These are phyloP conservation scores for Drosophila pachea DNA, from an alignment of 1,140 invertebrate genomes.

Conservation along the genomic window DNA sequence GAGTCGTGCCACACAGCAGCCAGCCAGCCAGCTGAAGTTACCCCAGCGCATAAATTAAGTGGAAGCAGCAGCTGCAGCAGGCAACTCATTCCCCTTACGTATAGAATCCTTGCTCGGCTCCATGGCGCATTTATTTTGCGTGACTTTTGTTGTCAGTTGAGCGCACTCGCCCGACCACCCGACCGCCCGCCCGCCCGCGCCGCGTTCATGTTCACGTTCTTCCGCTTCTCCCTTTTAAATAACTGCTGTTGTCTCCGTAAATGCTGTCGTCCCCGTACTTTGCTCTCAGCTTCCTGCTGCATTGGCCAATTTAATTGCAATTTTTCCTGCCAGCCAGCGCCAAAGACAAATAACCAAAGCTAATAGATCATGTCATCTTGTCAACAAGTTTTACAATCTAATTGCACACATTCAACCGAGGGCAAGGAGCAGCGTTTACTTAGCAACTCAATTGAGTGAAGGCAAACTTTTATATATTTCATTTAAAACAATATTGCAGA, in stretches of 20 bases:
- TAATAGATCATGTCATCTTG: constrained; percentile 75
- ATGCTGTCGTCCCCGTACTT: constrained; percentile 29
- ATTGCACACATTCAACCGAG: constrained; percentile 50
- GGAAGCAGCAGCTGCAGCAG: constrained; percentile 48
- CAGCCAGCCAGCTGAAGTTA: neutral
- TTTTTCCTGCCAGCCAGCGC: constrained; percentile 47
- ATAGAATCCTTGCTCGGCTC: constrained; percentile 21
- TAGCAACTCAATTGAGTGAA: constrained; percentile 5
- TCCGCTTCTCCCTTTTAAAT: neutral
- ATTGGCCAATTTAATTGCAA: constrained; percentile 65
- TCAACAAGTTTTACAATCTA: constrained; percentile 68
- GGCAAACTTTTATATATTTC: neutral
- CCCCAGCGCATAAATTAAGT: constrained; percentile 60
- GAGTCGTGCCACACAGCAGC: neutral
- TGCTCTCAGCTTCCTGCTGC: constrained; percentile 35
- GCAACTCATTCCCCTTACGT: constrained; percentile 18
- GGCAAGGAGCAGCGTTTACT: constrained; percentile 22
- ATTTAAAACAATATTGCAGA: neutral
- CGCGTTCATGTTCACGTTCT: neutral
- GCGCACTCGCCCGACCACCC: too few relatives aligned
- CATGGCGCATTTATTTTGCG: constrained; percentile 49
- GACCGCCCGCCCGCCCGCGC: too few relatives aligned
- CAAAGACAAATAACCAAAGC: constrained; percentile 72
- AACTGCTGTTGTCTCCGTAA: constrained; percentile 18
- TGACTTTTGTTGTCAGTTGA: constrained; percentile 55